phyloP scores from a whole-genome alignment of 1,140 invertebrate genomes.

The Polypedilum pembai region DNA sequence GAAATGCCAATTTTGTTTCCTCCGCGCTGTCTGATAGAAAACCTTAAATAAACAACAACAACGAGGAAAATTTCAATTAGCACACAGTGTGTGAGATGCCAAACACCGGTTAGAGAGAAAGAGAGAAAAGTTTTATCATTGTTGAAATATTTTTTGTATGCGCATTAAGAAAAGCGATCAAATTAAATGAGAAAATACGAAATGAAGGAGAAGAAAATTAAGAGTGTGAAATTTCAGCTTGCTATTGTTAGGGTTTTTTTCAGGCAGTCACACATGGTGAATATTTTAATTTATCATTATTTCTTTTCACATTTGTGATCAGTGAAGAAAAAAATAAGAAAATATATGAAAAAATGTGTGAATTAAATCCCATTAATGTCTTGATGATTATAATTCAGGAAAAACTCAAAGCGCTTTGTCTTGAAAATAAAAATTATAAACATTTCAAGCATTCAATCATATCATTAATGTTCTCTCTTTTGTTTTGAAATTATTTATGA shows the following conservation, averaged over 20 bases:
- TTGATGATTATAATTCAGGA: no score
- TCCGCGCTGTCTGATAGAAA: neutral
- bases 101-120: no score
- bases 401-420: no score
- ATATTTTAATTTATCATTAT: neutral
- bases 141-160: no score
- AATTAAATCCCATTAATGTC: neutral
- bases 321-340: neutral
- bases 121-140: no score
- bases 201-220: neutral
- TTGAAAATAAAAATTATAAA: no score
- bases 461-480: no score
- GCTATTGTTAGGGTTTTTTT: slow-evolving; percentile 10
- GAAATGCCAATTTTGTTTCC: slow-evolving; percentile 22
- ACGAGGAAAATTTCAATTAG: neutral
- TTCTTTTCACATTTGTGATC: no score
- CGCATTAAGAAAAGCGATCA: no score
- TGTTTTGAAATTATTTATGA: no score
- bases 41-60: neutral
- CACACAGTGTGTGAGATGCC: no score
- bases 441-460: no score
- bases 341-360: neutral
- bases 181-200: neutral
- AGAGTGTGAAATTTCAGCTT: neutral
- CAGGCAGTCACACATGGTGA: neutral